Percentiles rank a stretch among this genome's conserved stretches.
Evolutionary conservation across 2,888 invertebrate species (phyloP).

Genomic region (Tipula vernalis): DNA sequence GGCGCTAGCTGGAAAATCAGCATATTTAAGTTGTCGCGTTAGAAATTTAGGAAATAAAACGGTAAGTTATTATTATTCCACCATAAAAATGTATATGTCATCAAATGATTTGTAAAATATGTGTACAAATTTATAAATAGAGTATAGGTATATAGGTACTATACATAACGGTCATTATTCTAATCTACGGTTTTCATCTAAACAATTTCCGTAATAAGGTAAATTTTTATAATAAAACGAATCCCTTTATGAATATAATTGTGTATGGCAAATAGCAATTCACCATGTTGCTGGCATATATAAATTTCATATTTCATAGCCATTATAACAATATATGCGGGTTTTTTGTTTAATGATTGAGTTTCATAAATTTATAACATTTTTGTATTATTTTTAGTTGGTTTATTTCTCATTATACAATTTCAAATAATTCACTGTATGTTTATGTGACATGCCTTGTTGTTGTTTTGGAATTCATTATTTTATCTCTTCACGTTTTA

Average conservation of each 20-base stretch:
- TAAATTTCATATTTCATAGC: background rate
- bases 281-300: background rate
- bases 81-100: background rate
- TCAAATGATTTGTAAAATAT: conserved; percentile 1
- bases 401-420: background rate
- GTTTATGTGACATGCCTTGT: background rate
- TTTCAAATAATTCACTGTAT: background rate
- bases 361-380: background rate
- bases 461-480: background rate
- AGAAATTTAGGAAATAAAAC: conserved; percentile 37
- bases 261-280: background rate
- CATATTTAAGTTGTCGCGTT: conserved; percentile 35
- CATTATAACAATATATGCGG: background rate
- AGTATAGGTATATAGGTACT: background rate
- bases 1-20: conserved; percentile 61
- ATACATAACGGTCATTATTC: background rate
- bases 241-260: background rate
- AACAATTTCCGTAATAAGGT: background rate
- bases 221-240: background rate
- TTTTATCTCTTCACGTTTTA: background rate
- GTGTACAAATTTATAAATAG: background rate
- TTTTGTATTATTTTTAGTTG: background rate
- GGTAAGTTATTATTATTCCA: conserved; percentile 24
- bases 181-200: background rate
- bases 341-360: background rate